Base-by-base conservation (phyloP, 1,140 invertebrate species). In the Ceratosolen fusciceps region DNA sequence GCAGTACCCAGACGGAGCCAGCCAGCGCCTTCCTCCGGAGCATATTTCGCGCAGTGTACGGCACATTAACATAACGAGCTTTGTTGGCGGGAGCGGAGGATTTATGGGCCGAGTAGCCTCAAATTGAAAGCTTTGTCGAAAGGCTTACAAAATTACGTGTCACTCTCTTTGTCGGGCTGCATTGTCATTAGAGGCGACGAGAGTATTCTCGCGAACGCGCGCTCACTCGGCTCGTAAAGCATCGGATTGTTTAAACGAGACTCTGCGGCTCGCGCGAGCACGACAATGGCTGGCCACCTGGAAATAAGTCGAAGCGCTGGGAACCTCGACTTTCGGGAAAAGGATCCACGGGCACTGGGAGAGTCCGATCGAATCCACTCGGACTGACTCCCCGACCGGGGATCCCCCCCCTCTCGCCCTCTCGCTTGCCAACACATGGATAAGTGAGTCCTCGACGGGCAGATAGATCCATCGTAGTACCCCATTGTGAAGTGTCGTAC, bases 401-500 rank as follows among this genome's bases (percentile, higher is more conserved):
- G 84, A 86, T 84, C 87, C 86, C 86, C 85, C 87, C 87, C 88
- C 87, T 85, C 86, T 85, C 85, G 82, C 83, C 84, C 84, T 83
- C 84, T 85, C 83, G 81, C 82, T n/a, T n/a, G n/a, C n/a, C n/a
- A n/a, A n/a, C n/a, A n/a, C n/a, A n/a, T n/a, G n/a, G n/a, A n/a
- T n/a, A n/a, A n/a, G n/a, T n/a, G n/a, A n/a, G n/a, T n/a, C n/a
- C n/a, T n/a, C n/a, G n/a, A n/a, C n/a, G n/a, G n/a, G n/a, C n/a
- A n/a, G n/a, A n/a, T n/a, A n/a, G n/a, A n/a, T n/a, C n/a, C n/a
- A n/a, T n/a, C n/a, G n/a, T n/a, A n/a, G n/a, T n/a, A n/a, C n/a
- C n/a, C n/a, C n/a, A n/a, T 89, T 87, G 88, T 88, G 88, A 90
- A 88, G 85, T 88, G 83, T 83, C 83, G 83, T 82, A 83, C 81